phyloP scores from a whole-genome alignment of 2,113 vertebrate species.

The Proteles cristata region DNA sequence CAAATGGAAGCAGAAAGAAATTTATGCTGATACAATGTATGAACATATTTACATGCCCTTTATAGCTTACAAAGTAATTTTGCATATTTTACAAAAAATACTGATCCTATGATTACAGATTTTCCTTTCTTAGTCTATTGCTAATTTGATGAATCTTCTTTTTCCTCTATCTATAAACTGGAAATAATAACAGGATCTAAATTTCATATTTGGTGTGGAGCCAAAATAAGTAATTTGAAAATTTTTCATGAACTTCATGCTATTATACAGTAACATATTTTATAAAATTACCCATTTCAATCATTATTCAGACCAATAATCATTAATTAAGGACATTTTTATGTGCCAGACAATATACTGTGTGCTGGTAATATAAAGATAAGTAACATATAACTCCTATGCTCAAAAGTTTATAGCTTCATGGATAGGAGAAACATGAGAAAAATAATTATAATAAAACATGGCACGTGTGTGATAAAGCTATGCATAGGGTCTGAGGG shows the following conservation, averaged over 20 bases:
- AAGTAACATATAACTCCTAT: neutral
- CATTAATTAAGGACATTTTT: neutral
- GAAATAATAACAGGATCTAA: neutral
- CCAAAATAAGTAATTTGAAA: neutral
- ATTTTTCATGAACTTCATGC: too few species aligned
- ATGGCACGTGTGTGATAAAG: neutral
- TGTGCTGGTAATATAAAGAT: neutral
- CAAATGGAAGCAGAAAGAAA: neutral
- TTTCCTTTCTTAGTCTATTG: neutral
- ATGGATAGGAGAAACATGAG: neutral
- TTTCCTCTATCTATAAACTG: neutral
- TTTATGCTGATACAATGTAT: neutral
- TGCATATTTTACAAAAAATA: neutral
- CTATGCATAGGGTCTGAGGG: neutral
- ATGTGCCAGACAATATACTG: neutral
- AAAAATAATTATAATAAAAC: neutral
- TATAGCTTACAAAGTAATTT: neutral
- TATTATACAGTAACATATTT: neutral
- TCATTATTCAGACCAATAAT: neutral
- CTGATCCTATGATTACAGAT: neutral
- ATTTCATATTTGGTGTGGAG: neutral
- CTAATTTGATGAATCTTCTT: neutral
- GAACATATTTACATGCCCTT: neutral
- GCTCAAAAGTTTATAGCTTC: neutral
- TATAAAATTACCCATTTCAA: neutral